Conservation (phyloP, 2,797 vertebrate genomes). For the Spatula versicolor region DNA sequence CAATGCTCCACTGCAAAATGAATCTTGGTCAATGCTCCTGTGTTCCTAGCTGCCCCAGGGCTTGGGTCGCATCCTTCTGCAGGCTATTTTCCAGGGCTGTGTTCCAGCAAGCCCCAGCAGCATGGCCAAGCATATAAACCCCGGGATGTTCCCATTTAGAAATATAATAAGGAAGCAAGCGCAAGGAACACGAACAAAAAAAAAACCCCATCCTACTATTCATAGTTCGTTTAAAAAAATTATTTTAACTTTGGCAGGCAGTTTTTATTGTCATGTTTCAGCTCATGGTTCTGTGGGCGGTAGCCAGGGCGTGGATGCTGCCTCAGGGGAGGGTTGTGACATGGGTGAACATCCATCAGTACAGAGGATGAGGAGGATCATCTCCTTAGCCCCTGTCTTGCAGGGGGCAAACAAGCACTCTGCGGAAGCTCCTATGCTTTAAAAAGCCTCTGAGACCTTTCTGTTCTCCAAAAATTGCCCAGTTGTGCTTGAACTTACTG, state of each 20-base stretch:
- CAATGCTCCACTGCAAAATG: background rate
- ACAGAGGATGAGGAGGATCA: background rate
- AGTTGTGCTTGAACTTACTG: background rate
- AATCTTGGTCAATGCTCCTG: background rate
- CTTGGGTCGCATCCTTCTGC: background rate
- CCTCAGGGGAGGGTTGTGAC: background rate
- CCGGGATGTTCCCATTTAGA: background rate
- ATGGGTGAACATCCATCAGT: background rate
- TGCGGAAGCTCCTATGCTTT: background rate
- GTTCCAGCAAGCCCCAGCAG: background rate
- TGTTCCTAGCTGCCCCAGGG: background rate
- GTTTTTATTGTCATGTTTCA: background rate
- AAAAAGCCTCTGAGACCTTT: background rate
- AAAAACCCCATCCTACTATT: slow-evolving; percentile 19
- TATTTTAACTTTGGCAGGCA: background rate
- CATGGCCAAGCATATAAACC: background rate
- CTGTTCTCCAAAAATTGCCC: background rate
- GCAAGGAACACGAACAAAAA: background rate
- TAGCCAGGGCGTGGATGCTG: background rate
- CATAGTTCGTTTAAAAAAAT: slow-evolving; percentile 7
- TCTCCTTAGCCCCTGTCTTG: background rate
- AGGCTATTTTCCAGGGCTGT: background rate
- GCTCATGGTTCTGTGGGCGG: background rate
- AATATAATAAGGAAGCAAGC: background rate
- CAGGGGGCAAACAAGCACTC: background rate